Evolutionary conservation across 2,888 invertebrate genomes (phyloP), one percentile per base, ranked within the genome.

Genomic region (Metellina segmentata): DNA sequence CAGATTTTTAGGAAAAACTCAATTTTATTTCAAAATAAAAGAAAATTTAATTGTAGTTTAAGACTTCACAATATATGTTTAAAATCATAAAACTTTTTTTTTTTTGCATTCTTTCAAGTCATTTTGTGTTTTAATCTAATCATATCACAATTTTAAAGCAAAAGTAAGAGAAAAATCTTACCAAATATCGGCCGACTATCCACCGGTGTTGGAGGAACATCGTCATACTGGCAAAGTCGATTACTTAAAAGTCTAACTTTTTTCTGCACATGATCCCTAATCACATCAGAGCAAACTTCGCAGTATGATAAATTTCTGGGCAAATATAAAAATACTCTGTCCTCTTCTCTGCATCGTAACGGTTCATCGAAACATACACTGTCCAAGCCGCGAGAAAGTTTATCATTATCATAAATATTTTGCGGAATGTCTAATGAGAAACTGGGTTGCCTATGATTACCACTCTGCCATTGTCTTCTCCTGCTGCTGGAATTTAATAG

Each of bases 301-400:
- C 93, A 93, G 20, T 91, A 93, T n/a, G 93, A 93, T 61, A 93
- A 78, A 91, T 93, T 93, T 52, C 93, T 75, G 11, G 93, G 93
- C 48, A 93, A 82, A 20, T 91, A 93, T 53, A 93, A 90, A 86
- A 90, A 91, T 70, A 90, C 78, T 61, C 93, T 69, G 61, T 93
- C 89, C 34, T 91, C 91, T 11, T 93, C 93, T 77, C 91, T 85
- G 19, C 72, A 71, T 81, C 86, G 81, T 9, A 92, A n/a, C 7
- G 85, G 92, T 72, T 89, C 75, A 5, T 89, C 89, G 71, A 61
- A 85, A 19, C 82, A 91, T 16, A 86, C 11, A 61, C 74, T 88
- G 61, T 92, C 92, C 34, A 92, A 89, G 49, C 89, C 92, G 7
- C 89, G 82, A 52, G 92, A 92, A 49, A 92, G 85, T 81, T 85